phyloP scores from a whole-genome alignment of 2,113 vertebrate species.

The Boulengeromyrus knoepffleri region DNA sequence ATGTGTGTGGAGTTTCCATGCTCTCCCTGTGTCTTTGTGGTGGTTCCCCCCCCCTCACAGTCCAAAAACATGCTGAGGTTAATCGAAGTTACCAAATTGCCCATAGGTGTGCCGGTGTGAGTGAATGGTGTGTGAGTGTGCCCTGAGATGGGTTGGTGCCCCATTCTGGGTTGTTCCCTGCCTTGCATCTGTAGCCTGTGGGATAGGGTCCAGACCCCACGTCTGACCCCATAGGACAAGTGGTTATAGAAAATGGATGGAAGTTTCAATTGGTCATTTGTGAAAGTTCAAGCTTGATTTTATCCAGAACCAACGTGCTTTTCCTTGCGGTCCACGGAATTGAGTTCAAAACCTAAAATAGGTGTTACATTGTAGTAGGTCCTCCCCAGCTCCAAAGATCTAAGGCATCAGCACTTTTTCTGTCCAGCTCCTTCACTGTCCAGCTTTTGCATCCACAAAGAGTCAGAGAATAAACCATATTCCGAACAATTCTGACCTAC shows the following conservation, averaged over 20 bases:
- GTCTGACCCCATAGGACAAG: background rate
- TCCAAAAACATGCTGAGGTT: background rate
- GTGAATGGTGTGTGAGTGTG: too few species aligned
- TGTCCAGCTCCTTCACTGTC: background rate
- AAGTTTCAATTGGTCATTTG: background rate
- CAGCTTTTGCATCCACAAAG: background rate
- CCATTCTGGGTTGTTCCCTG: background rate
- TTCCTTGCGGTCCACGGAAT: background rate
- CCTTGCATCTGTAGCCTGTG: background rate
- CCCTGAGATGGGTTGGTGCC: background rate
- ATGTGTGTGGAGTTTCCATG: background rate
- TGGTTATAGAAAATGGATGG: background rate
- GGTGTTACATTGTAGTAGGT: background rate
- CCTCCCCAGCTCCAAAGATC: background rate
- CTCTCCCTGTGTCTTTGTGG: background rate
- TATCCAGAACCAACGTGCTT: background rate
- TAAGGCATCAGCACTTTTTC: background rate
- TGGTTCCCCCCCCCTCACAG: background rate
- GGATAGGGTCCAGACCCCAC: background rate
- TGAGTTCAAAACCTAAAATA: background rate
- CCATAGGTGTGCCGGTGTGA: background rate
- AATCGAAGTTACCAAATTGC: background rate
- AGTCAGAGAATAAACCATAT: background rate
- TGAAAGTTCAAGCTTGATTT: background rate
- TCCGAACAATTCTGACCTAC: background rate